Base-by-base conservation (phyloP, 2,797 vertebrate genomes). In the Squalus acanthias region DNA sequence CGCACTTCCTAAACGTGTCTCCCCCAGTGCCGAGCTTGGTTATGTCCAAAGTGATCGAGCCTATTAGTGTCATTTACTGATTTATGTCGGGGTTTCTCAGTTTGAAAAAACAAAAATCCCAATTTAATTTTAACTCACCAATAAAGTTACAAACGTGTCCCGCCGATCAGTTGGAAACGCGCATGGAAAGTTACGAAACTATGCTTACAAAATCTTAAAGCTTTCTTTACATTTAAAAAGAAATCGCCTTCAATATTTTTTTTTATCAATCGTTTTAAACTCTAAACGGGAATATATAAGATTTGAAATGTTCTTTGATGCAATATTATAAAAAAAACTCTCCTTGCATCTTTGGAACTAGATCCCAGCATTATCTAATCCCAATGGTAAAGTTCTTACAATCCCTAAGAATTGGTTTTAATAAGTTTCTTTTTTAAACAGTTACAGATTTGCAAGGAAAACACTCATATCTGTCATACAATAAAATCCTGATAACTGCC, bases 1-100 rank as follows among this genome's bases (percentile, higher is more conserved):
- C 96, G 26, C 94, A 97, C 97, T 97, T 98, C 97, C 97, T 97
- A 96, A 97, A 97, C 96, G 96, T 96, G 96, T 96, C 97, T 96
- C 97, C 97, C 29, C 97, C 85, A 96, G 96, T 65, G 96, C 96
- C 46, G 96, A 97, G 96, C 96, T 96, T 97, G 97, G 96, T 97
- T 97, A 96, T 97, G 96, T 97, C 97, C 97, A 97, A 96, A 96
- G 29, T 60, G 94, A 76, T 76, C 70, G 46, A 95, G 50, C 46
- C 94, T 53, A 95, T 95, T 95, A 95, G 94, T 76, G 70, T 74
- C 57, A 95, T 53, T 95, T 29, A 33, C 50, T 95, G 94, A 95
- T 95, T 95, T 95, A 95, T 95, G 94, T 76, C 50, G 69, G 24
- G 50, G 46, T 74, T 57, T 72, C 50, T 76, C 94, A 24, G 69